Percentiles rank a stretch among this genome's conserved stretches.
phyloP scores from a whole-genome alignment of 2,113 vertebrate species.

The Tautogolabrus adspersus region DNA sequence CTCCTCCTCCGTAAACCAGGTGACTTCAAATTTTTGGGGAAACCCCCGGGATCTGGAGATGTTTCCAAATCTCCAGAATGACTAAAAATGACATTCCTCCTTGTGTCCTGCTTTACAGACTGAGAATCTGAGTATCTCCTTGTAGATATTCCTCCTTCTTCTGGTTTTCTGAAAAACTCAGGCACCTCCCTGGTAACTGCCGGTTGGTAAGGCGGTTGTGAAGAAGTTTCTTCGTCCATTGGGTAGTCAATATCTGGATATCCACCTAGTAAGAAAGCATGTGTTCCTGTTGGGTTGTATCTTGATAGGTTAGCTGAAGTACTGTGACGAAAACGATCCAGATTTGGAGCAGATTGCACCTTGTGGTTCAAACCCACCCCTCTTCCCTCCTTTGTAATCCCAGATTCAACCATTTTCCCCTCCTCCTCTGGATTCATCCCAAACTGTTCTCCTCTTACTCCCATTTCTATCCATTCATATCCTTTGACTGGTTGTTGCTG shows the following conservation, averaged over 20 bases:
- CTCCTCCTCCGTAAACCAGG: constrained; percentile 67
- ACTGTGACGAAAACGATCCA: not conserved
- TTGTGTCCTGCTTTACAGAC: constrained; percentile 9
- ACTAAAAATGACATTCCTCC: constrained; percentile 32
- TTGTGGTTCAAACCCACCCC: constrained; percentile 45
- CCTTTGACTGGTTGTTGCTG: not conserved
- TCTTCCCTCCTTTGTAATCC: constrained; percentile 28
- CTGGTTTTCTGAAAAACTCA: not conserved
- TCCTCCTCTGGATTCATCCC: constrained; percentile 33
- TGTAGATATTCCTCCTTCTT: not conserved
- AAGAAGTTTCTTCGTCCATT: constrained; percentile 32
- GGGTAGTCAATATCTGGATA: constrained; percentile 73
- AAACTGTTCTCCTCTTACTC: constrained; percentile 10
- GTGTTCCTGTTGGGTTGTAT: constrained; percentile 27
- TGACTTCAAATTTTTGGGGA: constrained; percentile 66
- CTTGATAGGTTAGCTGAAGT: not conserved
- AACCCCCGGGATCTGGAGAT: constrained; percentile 32
- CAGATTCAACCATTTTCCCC: constrained; percentile 23
- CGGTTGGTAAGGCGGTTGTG: not conserved
- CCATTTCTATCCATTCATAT: constrained; percentile 62
- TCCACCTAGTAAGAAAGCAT: constrained; percentile 34
- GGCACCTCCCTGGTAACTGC: not conserved
- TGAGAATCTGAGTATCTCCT: constrained; percentile 34
- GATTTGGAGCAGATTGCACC: not conserved
- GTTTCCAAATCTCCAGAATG: constrained; percentile 42